Percentiles rank a stretch among this genome's conserved stretches.
Conservation (phyloP, 2,888 invertebrate species). For the Latheticus oryzae region DNA sequence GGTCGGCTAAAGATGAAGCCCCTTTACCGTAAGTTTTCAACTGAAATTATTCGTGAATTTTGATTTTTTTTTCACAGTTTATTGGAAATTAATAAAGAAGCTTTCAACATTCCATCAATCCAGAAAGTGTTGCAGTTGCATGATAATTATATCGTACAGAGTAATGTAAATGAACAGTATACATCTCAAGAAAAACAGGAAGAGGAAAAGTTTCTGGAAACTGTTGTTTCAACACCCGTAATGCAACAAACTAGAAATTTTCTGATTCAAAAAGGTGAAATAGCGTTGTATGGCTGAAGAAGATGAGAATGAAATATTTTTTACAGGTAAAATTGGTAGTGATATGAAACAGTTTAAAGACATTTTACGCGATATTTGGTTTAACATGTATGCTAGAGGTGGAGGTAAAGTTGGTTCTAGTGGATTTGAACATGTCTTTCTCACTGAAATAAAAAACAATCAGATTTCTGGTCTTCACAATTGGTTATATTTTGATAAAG, state of each 20-base stretch:
- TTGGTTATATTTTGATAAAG: slow-evolving; percentile 86
- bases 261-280: slow-evolving; percentile 69
- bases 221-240: slow-evolving; percentile 80
- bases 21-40: slow-evolving; percentile 78
- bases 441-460: slow-evolving; percentile 85
- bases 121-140: slow-evolving; percentile 78
- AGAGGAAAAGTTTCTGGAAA: slow-evolving; percentile 83
- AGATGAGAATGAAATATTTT: slow-evolving; percentile 8
- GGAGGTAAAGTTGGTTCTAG: slow-evolving; percentile 85
- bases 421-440: slow-evolving; percentile 93
- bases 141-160: slow-evolving; percentile 87
- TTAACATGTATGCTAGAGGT: slow-evolving; percentile 84
- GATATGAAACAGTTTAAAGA: slow-evolving; percentile 79
- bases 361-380: slow-evolving; percentile 81
- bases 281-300: too few species aligned
- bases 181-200: slow-evolving; percentile 81
- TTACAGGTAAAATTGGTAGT: slow-evolving; percentile 70
- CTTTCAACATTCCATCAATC: slow-evolving; percentile 78
- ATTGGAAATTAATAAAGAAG: slow-evolving; percentile 72
- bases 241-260: slow-evolving; percentile 80
- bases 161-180: slow-evolving; percentile 79
- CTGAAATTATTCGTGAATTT: background rate
- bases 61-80: slow-evolving; percentile 68
- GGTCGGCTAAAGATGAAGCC: slow-evolving; percentile 77
- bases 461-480: slow-evolving; percentile 89